These are phyloP conservation scores for Tiliqua scincoides DNA, from an alignment of 2,113 vertebrate genomes.

Conservation along the genomic window DNA sequence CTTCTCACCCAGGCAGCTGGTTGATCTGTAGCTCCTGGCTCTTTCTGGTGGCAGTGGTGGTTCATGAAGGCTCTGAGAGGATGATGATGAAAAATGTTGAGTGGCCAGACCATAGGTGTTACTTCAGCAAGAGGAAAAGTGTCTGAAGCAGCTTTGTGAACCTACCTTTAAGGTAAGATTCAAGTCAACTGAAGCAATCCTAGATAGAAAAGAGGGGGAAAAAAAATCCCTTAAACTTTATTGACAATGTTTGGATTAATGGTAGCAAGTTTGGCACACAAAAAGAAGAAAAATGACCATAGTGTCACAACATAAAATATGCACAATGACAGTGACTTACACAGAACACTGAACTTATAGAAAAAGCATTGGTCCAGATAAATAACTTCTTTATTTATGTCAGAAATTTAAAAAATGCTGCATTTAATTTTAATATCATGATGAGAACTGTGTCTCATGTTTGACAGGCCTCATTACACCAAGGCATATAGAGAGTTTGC, in stretches of 20 bases:
- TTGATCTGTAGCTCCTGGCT: too few relatives aligned
- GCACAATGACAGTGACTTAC: conserved; percentile 73
- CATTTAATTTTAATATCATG: conserved; percentile 82
- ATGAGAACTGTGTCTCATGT: conserved; percentile 69
- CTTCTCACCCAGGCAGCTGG: too few relatives aligned
- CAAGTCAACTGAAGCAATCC: neutral
- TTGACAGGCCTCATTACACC: conserved; percentile 77
- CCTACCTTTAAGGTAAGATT: neutral
- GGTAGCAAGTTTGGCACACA: conserved; percentile 54
- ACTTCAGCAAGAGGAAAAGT: too few relatives aligned
- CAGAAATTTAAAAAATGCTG: conserved; percentile 78
- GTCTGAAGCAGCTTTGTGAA: neutral
- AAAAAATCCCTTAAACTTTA: neutral
- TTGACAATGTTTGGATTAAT: conserved; percentile 63
- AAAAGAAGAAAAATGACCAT: conserved; percentile 56
- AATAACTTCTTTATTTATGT: conserved; percentile 81
- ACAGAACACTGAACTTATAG: conserved; percentile 77
- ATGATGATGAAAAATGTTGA: too few relatives aligned
- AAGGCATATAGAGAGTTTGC: conserved; percentile 75
- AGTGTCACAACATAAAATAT: conserved; percentile 75
- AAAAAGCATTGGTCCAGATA: conserved; percentile 77
- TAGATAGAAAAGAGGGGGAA: conserved; percentile 12
- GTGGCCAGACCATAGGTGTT: too few relatives aligned
- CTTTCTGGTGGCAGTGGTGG: too few relatives aligned
- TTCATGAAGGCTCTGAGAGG: too few relatives aligned